Evolutionary conservation across 1,140 invertebrate genomes (phyloP).

Genomic region (Rhyacophila brunnea): DNA sequence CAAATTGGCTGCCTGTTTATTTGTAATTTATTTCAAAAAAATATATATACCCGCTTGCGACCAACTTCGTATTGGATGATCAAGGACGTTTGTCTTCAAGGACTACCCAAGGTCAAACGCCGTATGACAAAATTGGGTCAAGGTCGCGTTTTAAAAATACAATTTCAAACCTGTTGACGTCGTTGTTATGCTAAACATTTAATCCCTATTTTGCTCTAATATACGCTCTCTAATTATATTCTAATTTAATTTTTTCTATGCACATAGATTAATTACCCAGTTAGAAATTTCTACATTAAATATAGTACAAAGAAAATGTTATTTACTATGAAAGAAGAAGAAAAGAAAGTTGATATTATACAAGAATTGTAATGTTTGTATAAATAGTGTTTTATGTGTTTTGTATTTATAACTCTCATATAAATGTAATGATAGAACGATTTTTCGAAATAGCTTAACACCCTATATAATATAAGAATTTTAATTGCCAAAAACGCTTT

Average conservation of each 20-base stretch:
- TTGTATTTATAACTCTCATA: not conserved
- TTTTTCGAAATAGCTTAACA: too few species aligned
- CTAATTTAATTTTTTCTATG: not conserved
- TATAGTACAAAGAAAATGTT: not conserved
- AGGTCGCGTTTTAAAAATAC: slow-evolving; percentile 8
- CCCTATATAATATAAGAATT: too few species aligned
- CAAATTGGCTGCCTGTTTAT: too few species aligned
- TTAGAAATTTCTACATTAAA: not conserved
- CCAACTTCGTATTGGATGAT: not conserved
- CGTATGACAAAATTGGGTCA: not conserved
- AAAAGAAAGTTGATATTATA: not conserved
- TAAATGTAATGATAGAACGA: too few species aligned
- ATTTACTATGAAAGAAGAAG: not conserved
- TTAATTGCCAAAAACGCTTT: too few species aligned
- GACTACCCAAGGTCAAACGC: not conserved
- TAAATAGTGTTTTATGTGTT: slow-evolving; percentile 1
- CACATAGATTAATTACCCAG: not conserved
- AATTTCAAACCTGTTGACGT: slow-evolving; percentile 22
- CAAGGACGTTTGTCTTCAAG: not conserved
- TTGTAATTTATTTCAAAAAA: too few species aligned
- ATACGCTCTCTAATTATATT: not conserved
- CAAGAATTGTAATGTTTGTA: not conserved
- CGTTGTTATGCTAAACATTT: not conserved
- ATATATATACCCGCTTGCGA: too few species aligned
- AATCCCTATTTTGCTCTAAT: too few species aligned